A percentile compares a stretch with the other conserved stretches of the same genome.
phyloP scores from a whole-genome alignment of 2,797 vertebrate species.

The Bufotes viridis region DNA sequence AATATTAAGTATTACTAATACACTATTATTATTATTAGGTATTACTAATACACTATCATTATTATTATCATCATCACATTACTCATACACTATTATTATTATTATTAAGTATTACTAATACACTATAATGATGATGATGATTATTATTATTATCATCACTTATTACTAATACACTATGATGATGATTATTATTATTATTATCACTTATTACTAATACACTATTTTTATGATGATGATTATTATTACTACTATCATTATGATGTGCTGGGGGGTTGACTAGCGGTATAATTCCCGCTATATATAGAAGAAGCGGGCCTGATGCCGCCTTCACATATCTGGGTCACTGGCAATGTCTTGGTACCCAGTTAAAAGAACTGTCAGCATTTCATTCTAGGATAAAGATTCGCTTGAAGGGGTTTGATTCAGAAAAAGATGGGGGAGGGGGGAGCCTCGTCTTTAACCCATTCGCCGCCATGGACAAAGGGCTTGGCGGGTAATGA shows the following conservation, averaged over 20 bases:
- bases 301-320: not conserved
- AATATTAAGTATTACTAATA: no score
- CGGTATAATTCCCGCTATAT: not conserved
- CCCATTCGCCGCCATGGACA: slow-evolving; percentile 32
- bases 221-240: no score
- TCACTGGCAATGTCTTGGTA: slow-evolving; percentile 40
- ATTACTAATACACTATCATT: no score
- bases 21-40: no score
- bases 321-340: slow-evolving; percentile 34
- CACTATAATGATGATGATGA: no score
- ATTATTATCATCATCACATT: no score
- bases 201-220: no score
- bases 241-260: not conserved
- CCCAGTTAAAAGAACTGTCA: slow-evolving; percentile 43
- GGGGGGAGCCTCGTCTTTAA: not conserved
- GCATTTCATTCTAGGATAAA: slow-evolving; percentile 35
- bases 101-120: no score
- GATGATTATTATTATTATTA: no score
- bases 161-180: no score
- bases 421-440: not conserved
- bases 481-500: slow-evolving; percentile 57
- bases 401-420: slow-evolving; percentile 36
- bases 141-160: not conserved
- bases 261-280: not conserved
- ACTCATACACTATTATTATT: no score